Conservation (phyloP, 1,140 invertebrate species). For the Drosophila navojoa region DNA sequence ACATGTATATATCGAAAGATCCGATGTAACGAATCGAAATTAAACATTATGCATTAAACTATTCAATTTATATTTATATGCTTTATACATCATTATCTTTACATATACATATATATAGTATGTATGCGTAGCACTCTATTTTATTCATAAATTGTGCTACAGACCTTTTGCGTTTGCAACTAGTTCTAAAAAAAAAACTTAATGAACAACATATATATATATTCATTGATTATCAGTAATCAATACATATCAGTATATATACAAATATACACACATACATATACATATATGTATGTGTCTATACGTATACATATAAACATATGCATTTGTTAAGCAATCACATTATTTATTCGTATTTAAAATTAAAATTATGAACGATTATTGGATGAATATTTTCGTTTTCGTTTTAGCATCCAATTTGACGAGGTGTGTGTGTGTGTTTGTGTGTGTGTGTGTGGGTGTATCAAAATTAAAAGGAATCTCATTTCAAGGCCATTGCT, state of each 20-base stretch:
- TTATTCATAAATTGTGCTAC: slow-evolving; percentile 39
- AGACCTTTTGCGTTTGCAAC: slow-evolving; percentile 24
- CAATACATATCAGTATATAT: neutral
- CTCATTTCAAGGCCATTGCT: slow-evolving; percentile 19
- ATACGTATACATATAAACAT: slow-evolving; percentile 1
- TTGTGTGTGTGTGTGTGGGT: neutral
- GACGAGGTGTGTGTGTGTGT: slow-evolving; percentile 23
- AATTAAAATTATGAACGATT: slow-evolving; percentile 42
- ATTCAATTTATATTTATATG: slow-evolving; percentile 1
- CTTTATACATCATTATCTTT: slow-evolving; percentile 7
- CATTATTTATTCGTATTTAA: slow-evolving; percentile 46
- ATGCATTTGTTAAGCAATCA: slow-evolving; percentile 30
- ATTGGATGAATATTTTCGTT: slow-evolving; percentile 3
- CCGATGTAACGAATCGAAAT: neutral
- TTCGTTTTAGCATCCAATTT: slow-evolving; percentile 5
- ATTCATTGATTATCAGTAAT: slow-evolving; percentile 42
- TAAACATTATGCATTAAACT: slow-evolving; percentile 3
- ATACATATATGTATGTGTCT: slow-evolving; percentile 8
- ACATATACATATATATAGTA: slow-evolving; percentile 4
- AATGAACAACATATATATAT: slow-evolving; percentile 25
- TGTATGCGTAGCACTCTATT: slow-evolving; percentile 20
- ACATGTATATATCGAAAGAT: slow-evolving; percentile 10
- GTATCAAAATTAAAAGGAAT: slow-evolving; percentile 13
- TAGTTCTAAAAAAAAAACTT: slow-evolving; percentile 27
- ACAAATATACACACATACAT: no score